Base-by-base conservation (phyloP, 2,113 vertebrate species). In the Orientallactaga bullata region DNA sequence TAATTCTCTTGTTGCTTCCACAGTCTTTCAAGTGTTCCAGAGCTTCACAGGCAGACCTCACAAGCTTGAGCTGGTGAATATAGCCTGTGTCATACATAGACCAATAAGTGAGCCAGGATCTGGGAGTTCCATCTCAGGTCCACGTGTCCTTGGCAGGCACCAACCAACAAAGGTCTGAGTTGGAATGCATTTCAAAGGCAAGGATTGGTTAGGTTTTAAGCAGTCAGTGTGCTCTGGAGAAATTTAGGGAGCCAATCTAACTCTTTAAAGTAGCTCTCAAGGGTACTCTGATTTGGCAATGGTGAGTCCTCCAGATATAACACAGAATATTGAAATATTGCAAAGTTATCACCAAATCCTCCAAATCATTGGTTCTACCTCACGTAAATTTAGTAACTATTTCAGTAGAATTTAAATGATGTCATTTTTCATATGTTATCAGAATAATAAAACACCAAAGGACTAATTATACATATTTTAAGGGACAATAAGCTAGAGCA, bases 391-490 rank as follows among this genome's bases (percentile, higher is more conserved):
- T 37, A 23, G 30, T 76, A 60, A 47, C 12, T 72, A 69, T 37
- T 21, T 77, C 81, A 86, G 39, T 39, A 58, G 23, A 60, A 79
- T 91, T 60, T 2, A 30, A 94, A 94, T 15, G 32, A 69, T 68
- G 21, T 85, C 73, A 32, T 65, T 79, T 87, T 21, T 37, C 2
- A 13, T 89, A 60, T 55, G 11, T 69, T 79, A 47, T 35, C 65
- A 71, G 12, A 85, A 21, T 47, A 86, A 65, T 86, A 89, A 90
- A 89, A 30, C 39, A 68, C 35, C 77, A 73, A 18, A 91, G 32
- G 20, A 42, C 16, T 81, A 17, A 39, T 51, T 66, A 3, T 69
- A 69, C 47, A 30, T 58, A 78, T 86, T 74, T 85, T 82, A 92
- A 21, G 18, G 16, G 4, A 73, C 71, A 86, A 26, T 63, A 83